Conservation (phyloP, 2,797 vertebrate genomes). For the Lepidocolaptes lacrymiger region DNA sequence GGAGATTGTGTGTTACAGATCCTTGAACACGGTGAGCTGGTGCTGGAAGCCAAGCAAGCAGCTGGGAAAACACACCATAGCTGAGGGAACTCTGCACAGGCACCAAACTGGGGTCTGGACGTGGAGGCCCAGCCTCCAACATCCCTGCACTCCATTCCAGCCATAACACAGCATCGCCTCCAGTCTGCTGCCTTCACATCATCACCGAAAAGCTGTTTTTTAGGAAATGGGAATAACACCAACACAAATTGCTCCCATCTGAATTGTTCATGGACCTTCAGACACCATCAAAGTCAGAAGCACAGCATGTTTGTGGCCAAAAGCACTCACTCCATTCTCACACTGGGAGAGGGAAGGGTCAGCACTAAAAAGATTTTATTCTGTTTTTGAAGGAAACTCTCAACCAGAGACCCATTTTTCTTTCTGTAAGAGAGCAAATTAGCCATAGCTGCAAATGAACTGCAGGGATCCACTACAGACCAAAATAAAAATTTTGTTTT, state of each 20-base stretch:
- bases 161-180: neutral
- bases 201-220: neutral
- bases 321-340: neutral
- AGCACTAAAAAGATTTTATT: neutral
- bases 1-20: fast-evolving
- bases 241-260: neutral
- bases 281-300: neutral
- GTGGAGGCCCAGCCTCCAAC: fast-evolving
- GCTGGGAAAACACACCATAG: fast-evolving
- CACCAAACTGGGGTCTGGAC: neutral
- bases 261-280: neutral
- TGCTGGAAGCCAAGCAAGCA: neutral
- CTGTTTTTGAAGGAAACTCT: neutral
- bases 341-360: neutral
- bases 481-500: neutral
- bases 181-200: fast-evolving
- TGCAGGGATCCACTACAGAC: neutral
- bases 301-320: neutral
- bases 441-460: neutral
- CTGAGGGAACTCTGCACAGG: neutral
- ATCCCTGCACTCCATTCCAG: neutral
- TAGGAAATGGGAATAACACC: neutral
- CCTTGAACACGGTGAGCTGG: fast-evolving
- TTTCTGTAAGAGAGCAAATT: neutral
- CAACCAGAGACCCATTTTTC: neutral